Conservation (phyloP, 1,140 invertebrate genomes). For the Calycopis cecrops region DNA sequence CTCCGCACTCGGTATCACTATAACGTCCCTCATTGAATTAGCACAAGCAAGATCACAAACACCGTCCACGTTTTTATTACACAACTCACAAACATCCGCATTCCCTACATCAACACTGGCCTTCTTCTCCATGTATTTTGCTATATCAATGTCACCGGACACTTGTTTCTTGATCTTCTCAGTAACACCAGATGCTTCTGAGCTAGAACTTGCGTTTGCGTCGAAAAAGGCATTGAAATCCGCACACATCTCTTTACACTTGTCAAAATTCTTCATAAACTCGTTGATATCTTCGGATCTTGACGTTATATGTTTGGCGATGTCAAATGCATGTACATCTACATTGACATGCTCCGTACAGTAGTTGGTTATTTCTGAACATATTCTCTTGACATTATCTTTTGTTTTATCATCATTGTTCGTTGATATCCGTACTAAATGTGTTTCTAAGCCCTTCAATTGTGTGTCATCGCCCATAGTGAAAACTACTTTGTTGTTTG, state of each 20-base stretch:
- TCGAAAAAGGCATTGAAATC: slow-evolving; percentile 3
- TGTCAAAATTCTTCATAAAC: slow-evolving; percentile 5
- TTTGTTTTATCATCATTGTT: slow-evolving; percentile 48
- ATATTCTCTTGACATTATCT: slow-evolving; percentile 54
- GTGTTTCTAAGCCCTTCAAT: slow-evolving; percentile 23
- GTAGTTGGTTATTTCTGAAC: slow-evolving; percentile 51
- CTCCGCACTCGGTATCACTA: slow-evolving; percentile 69
- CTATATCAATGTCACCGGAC: slow-evolving; percentile 42
- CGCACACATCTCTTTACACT: slow-evolving; percentile 2
- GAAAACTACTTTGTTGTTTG: slow-evolving; percentile 42
- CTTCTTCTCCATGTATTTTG: slow-evolving; percentile 46
- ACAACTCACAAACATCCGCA: slow-evolving; percentile 29
- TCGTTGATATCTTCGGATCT: slow-evolving; percentile 16
- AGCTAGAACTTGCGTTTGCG: background rate
- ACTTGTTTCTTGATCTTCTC: background rate
- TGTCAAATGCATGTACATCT: slow-evolving; percentile 22
- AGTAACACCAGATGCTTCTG: slow-evolving; percentile 19
- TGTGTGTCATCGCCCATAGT: slow-evolving; percentile 42
- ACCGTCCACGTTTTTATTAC: slow-evolving; percentile 33
- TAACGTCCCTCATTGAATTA: slow-evolving; percentile 56
- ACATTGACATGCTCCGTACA: slow-evolving; percentile 37
- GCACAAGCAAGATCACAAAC: slow-evolving; percentile 43
- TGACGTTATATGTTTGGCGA: too few relatives aligned
- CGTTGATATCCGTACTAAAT: slow-evolving; percentile 50
- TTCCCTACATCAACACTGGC: slow-evolving; percentile 33